These are phyloP conservation scores for Melanerpes formicivorus DNA, from an alignment of 2,113 vertebrate genomes.

Conservation along the genomic window DNA sequence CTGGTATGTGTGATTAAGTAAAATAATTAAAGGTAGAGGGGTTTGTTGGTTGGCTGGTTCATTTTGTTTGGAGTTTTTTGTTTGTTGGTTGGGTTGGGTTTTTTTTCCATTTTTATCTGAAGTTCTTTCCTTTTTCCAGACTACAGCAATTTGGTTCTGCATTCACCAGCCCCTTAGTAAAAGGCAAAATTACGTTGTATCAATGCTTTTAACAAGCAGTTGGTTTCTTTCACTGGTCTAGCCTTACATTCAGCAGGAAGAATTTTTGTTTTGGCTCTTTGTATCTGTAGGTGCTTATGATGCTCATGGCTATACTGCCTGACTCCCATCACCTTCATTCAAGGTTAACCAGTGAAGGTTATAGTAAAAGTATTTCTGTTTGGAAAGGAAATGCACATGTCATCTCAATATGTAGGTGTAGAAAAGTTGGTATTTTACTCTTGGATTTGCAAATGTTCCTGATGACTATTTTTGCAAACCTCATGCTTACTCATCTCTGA, in stretches of 20 bases:
- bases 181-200: neutral
- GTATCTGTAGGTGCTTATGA: neutral
- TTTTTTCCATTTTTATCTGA: neutral
- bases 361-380: neutral
- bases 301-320: neutral
- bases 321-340: neutral
- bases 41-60: too few relatives aligned
- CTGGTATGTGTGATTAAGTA: neutral
- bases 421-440: neutral
- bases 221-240: neutral
- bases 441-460: neutral
- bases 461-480: neutral
- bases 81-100: neutral
- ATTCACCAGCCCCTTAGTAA: neutral
- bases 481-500: neutral
- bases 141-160: neutral
- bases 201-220: neutral
- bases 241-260: neutral
- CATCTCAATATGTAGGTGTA: neutral
- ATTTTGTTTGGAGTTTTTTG: too few relatives aligned
- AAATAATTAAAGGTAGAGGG: neutral
- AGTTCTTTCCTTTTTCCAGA: neutral
- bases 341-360: neutral
- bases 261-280: neutral
- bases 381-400: neutral